Evolutionary conservation across 2,888 invertebrate genomes (phyloP).

Genomic region (Lutraria lutraria): DNA sequence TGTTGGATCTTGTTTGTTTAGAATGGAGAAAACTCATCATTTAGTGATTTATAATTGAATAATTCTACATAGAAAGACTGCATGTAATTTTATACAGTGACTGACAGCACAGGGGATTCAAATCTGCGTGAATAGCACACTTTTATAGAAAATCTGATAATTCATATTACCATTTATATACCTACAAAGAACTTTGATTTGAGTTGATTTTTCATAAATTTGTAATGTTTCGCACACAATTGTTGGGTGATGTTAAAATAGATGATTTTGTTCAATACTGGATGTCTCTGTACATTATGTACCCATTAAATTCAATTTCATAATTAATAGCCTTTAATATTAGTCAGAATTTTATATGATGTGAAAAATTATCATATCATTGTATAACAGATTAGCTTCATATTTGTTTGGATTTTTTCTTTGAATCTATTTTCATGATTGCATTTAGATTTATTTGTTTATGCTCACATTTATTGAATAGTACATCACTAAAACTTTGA

Average conservation of each 20-base stretch:
- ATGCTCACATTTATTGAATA: no score
- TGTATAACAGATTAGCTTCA: neutral
- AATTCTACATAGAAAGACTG: neutral
- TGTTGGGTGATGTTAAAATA: neutral
- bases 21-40: slow-evolving; percentile 8
- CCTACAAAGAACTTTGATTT: neutral
- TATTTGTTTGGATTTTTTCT: neutral
- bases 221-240: neutral
- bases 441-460: no score
- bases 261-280: neutral
- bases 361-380: neutral
- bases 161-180: neutral
- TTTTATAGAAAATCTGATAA: slow-evolving; percentile 1
- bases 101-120: neutral
- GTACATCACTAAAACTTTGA: no score
- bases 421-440: neutral
- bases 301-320: neutral
- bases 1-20: neutral
- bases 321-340: neutral
- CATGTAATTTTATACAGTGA: neutral
- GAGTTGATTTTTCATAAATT: neutral
- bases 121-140: neutral
- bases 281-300: neutral
- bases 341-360: neutral
- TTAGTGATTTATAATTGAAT: neutral